Base-by-base conservation (phyloP, 2,888 invertebrate genomes). In the Balanococcus diminutus region DNA sequence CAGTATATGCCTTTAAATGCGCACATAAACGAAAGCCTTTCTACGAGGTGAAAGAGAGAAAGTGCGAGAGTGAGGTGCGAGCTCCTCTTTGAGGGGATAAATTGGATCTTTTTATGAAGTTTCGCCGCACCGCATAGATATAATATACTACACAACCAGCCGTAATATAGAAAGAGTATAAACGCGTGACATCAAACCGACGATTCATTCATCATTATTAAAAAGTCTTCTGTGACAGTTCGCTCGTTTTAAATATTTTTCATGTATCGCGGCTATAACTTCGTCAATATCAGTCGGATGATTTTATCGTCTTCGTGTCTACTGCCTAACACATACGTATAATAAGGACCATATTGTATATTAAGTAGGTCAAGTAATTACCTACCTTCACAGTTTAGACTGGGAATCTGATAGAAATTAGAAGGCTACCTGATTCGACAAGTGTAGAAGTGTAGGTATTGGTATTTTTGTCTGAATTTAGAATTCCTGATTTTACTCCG, bases 151-250 rank as follows among this genome's bases (percentile, higher is more conserved):
- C 36, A 8, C 36, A 8, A 42, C 11, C 42, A 56, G 22, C 56
- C 19, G 22, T 56, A 56, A 22, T 22, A 56, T 56, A 56, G 19
- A 22, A 22, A 56, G 56, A 56, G 56, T 56, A 56, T 51, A 67
- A 22, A 67, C 61, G 28, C 25, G n/a, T 28, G 75, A 32, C 32
- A 75, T 32, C 75, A 32, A 75, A 75, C 75, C 75, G 32, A 75
- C 32, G 32, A 32, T 75, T 75, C 75, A 75, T 75, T 75, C 75
- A 75, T 75, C 75, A 75, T 75, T 75, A 75, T 75, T 75, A 75
- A 75, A 75, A 75, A 75, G 75, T 32, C 31, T 75, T 75, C 32
- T 75, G 75, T 32, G 75, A 75, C 75, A 75, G 32, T 75, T 75
- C 75, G 32, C 32, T 75, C 75, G 32, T 75, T 75, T 75, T 75